Evolutionary conservation across 2,113 vertebrate species (phyloP).

Genomic region (Platysternon megacephalum): DNA sequence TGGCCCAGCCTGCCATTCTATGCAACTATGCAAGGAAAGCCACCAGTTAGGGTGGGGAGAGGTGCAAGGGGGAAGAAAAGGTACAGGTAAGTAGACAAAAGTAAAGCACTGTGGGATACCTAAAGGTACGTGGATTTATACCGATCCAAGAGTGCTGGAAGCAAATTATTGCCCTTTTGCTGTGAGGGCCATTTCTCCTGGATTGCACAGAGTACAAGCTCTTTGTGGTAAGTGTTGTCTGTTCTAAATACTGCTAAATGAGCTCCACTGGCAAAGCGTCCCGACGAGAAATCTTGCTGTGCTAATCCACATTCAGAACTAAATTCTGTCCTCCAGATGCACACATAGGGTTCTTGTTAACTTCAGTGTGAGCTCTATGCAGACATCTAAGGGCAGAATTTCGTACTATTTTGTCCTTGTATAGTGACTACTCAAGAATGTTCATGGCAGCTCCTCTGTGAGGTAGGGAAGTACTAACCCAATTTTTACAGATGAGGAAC

Average conservation of each 20-base stretch:
- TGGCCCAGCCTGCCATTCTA: neutral
- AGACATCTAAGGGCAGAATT: neutral
- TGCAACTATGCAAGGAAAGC: neutral
- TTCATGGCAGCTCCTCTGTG: neutral
- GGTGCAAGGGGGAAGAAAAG: neutral
- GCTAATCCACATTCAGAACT: neutral
- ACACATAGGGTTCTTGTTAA: neutral
- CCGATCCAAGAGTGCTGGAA: neutral
- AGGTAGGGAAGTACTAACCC: neutral
- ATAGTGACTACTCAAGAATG: neutral
- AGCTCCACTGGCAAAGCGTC: neutral
- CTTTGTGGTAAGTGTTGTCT: neutral
- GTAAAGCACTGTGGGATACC: neutral
- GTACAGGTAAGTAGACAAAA: neutral
- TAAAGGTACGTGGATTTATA: neutral
- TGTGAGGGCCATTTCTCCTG: rapidly evolving
- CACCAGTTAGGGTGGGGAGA: neutral
- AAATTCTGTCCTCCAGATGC: neutral
- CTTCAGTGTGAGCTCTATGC: neutral
- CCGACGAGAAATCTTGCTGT: neutral
- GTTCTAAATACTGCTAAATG: neutral
- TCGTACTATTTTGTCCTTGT: neutral
- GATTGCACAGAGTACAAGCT: neutral
- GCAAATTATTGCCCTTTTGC: neutral
- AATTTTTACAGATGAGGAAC: neutral